phyloP scores from a whole-genome alignment of 2,888 invertebrate species.

The Syrista parreyssii region DNA sequence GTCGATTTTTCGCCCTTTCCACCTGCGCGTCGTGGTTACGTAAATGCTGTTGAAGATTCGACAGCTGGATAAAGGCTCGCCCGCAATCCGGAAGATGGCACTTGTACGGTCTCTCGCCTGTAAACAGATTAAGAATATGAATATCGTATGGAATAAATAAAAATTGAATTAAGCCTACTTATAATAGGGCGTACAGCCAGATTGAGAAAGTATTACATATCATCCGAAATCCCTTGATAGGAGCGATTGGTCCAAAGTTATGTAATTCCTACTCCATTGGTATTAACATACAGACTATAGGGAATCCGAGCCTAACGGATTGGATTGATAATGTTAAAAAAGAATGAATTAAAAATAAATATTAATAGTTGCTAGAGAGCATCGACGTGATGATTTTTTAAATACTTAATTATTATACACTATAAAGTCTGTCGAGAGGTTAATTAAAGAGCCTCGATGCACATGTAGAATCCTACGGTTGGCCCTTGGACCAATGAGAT shows the following conservation, averaged over 20 bases:
- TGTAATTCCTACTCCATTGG: not conserved
- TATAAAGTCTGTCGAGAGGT: not conserved
- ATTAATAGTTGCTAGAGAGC: too few species aligned
- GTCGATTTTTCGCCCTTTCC: constrained; percentile 93
- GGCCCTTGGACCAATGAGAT: not conserved
- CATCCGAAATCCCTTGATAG: not conserved
- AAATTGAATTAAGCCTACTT: not conserved
- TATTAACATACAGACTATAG: not conserved
- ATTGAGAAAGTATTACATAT: not conserved
- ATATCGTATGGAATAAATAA: not conserved
- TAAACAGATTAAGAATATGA: not conserved
- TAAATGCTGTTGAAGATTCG: constrained; percentile 95
- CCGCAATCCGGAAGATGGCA: constrained; percentile 97
- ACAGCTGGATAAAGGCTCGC: constrained; percentile 95
- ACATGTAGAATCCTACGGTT: not conserved
- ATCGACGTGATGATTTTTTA: too few species aligned
- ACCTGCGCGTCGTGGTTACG: constrained; percentile 96
- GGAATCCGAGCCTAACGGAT: not conserved
- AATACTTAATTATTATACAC: not conserved
- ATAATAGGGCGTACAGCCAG: not conserved
- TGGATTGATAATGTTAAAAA: not conserved
- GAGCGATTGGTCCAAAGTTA: not conserved
- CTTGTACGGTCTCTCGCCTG: constrained; percentile 95
- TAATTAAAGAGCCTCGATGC: not conserved
- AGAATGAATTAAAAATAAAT: not conserved